Evolutionary conservation across 2,888 invertebrate genomes (phyloP).

Genomic region (Apoda limacodes): DNA sequence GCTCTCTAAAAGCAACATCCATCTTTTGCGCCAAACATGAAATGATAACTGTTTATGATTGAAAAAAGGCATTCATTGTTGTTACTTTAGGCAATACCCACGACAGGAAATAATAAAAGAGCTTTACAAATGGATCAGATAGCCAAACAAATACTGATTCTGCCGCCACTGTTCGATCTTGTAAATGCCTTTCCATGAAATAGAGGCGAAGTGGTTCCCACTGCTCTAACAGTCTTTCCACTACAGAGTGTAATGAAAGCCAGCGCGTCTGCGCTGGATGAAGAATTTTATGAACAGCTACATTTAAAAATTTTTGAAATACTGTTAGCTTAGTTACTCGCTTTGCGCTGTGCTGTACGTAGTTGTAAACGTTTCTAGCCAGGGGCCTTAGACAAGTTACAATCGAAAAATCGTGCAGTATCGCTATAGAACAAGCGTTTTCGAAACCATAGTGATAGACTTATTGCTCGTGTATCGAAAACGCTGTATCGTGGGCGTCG

Average conservation of each 20-base stretch:
- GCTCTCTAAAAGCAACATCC: too few species aligned
- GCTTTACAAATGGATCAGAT: constrained; percentile 2
- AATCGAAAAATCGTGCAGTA: constrained; percentile 8
- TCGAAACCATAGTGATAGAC: too few species aligned
- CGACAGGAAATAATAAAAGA: neutral
- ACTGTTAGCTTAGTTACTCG: neutral
- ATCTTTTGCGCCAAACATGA: too few species aligned
- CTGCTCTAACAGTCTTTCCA: constrained; percentile 8
- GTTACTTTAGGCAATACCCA: constrained; percentile 2
- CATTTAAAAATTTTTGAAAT: neutral
- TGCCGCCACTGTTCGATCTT: constrained; percentile 3
- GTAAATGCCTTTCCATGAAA: neutral
- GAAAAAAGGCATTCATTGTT: constrained; percentile 2
- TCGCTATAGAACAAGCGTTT: too few species aligned
- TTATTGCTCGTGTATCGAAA: too few species aligned
- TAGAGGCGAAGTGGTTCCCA: constrained; percentile 2
- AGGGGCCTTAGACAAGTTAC: too few species aligned
- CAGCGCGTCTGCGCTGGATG: constrained; percentile 8
- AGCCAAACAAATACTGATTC: neutral
- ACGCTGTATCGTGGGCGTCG: too few species aligned
- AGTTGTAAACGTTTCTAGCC: constrained; percentile 7
- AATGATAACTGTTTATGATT: constrained; percentile 1
- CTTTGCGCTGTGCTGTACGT: constrained; percentile 8
- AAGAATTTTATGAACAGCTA: constrained; percentile 3
- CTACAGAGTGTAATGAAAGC: constrained; percentile 7